phyloP scores from a whole-genome alignment of 2,888 invertebrate genomes.

The Heliconius ethilla region DNA sequence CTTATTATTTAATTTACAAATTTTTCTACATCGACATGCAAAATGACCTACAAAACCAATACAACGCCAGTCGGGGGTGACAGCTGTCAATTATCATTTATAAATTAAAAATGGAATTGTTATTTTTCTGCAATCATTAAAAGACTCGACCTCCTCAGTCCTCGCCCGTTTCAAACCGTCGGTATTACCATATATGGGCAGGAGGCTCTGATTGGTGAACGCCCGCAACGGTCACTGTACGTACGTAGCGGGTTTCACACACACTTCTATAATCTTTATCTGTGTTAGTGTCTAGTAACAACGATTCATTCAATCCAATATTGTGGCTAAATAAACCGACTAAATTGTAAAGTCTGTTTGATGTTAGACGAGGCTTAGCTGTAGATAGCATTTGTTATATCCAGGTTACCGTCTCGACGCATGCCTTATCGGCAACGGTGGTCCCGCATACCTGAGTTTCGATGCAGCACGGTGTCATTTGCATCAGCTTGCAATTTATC shows the following conservation, averaged over 20 bases:
- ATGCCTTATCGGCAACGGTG: constrained; percentile 44
- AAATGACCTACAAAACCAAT: constrained; percentile 58
- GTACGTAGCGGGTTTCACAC: constrained; percentile 58
- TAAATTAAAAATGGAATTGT: constrained; percentile 63
- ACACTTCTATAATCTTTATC: constrained; percentile 47
- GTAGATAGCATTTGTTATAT: constrained; percentile 35
- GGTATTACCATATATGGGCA: constrained; percentile 92
- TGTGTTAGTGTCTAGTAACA: constrained; percentile 40
- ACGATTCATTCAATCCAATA: constrained; percentile 43
- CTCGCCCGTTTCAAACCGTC: constrained; percentile 79
- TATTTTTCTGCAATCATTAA: constrained; percentile 55
- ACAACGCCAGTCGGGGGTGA: constrained; percentile 50
- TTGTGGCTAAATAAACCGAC: constrained; percentile 49
- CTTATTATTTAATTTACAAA: constrained; percentile 56
- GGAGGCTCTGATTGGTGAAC: constrained; percentile 86
- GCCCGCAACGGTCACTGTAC: constrained; percentile 76
- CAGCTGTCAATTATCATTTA: constrained; percentile 54
- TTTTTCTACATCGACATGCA: constrained; percentile 52
- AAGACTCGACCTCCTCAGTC: constrained; percentile 68
- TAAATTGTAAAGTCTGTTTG: constrained; percentile 47
- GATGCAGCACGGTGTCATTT: constrained; percentile 30
- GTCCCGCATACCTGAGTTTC: constrained; percentile 44
- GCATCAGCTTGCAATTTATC: constrained; percentile 23
- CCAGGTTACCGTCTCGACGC: constrained; percentile 39
- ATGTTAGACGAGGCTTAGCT: constrained; percentile 18